These are phyloP conservation scores for Ligdia adustata DNA, from an alignment of 2,888 invertebrate genomes.

Conservation along the genomic window DNA sequence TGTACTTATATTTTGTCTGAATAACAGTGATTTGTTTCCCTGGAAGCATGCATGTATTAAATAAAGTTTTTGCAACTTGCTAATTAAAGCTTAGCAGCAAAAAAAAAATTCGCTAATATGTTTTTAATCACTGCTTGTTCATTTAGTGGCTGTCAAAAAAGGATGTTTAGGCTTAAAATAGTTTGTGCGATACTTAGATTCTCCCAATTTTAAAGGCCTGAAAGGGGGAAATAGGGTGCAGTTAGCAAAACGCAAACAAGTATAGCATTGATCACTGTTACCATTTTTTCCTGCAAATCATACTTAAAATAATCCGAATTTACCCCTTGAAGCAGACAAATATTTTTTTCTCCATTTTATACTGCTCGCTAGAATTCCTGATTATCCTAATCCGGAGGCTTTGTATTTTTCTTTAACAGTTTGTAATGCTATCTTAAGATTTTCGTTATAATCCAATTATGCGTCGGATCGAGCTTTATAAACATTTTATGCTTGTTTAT, in stretches of 20 bases:
- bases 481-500: conserved; percentile 18
- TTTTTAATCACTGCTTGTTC: conserved; percentile 23
- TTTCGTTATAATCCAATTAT: conserved; percentile 32
- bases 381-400: conserved; percentile 46
- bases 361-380: conserved; percentile 46
- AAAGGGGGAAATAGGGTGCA: too few relatives aligned
- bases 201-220: too few relatives aligned
- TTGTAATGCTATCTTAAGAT: conserved; percentile 32
- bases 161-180: too few relatives aligned
- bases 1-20: too few relatives aligned
- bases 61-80: conserved; percentile 21
- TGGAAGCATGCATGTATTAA: conserved; percentile 19
- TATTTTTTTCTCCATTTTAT: conserved; percentile 40
- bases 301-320: conserved; percentile 27
- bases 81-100: conserved; percentile 21
- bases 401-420: conserved; percentile 35
- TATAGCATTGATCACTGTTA: conserved; percentile 20
- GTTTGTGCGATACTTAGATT: too few relatives aligned
- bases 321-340: conserved; percentile 24
- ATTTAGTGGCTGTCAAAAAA: too few relatives aligned
- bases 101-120: conserved; percentile 22
- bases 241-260: too few relatives aligned
- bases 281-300: conserved; percentile 14
- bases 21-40: conserved; percentile 6
- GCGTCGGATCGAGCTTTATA: conserved; percentile 13